Evolutionary conservation across 2,888 invertebrate genomes (phyloP).

Genomic region (Drosophila merina): DNA sequence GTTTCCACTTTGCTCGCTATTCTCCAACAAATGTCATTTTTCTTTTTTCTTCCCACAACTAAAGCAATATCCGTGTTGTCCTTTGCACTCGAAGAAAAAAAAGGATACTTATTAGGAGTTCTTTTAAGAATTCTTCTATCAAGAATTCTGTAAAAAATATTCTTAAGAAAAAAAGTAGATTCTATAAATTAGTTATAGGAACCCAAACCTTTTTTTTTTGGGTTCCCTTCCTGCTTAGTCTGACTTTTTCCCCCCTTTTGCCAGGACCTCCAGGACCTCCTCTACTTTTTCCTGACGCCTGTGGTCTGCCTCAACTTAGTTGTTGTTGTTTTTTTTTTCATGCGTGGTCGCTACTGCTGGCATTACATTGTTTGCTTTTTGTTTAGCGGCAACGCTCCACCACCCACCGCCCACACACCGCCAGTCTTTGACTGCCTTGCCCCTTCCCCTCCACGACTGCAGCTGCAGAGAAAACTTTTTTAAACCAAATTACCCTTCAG

Average conservation of each 20-base stretch:
- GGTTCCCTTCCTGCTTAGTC: background rate
- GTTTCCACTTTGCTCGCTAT: slow-evolving; percentile 66
- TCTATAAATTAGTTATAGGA: no score
- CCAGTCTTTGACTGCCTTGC: slow-evolving; percentile 13
- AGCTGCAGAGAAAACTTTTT: slow-evolving; percentile 59
- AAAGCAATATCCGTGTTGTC: slow-evolving; percentile 6
- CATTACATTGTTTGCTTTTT: slow-evolving; percentile 78
- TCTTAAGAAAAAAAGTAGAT: no score
- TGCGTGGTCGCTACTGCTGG: slow-evolving; percentile 65
- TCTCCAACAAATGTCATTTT: slow-evolving; percentile 26
- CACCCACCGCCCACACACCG: slow-evolving; percentile 1
- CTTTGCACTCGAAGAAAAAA: slow-evolving; percentile 17
- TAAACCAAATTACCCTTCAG: slow-evolving; percentile 39
- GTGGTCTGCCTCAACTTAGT: slow-evolving; percentile 44
- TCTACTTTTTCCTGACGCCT: slow-evolving; percentile 21
- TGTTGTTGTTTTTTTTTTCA: slow-evolving; percentile 29
- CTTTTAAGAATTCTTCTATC: no score
- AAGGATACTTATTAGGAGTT: no score
- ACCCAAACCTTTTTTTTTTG: background rate
- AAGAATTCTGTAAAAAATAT: no score
- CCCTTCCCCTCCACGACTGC: slow-evolving; percentile 25
- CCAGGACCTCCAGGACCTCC: background rate
- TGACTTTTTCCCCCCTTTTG: background rate
- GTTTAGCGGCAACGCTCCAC: slow-evolving; percentile 53
- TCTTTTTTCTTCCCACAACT: slow-evolving; percentile 20